These are phyloP conservation scores for Chrysomela aeneicollis DNA, from an alignment of 2,888 invertebrate genomes.

Conservation along the genomic window DNA sequence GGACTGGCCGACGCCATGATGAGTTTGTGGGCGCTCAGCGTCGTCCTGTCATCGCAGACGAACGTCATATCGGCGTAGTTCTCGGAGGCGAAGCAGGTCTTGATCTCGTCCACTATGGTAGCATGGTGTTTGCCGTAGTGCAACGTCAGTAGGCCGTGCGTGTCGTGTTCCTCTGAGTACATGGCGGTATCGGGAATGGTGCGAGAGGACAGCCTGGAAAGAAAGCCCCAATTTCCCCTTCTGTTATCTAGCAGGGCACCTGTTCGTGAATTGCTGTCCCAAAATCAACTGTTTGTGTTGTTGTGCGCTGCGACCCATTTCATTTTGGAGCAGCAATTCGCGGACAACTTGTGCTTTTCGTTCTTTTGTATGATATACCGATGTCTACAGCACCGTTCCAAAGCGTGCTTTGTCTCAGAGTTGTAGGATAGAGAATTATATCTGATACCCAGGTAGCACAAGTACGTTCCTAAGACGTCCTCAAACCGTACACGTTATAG, in stretches of 20 bases:
- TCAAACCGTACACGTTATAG: too few relatives aligned
- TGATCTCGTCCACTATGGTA: conserved; percentile 89
- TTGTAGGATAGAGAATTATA: too few relatives aligned
- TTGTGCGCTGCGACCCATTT: too few relatives aligned
- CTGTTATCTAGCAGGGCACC: background rate
- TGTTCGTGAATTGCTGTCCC: background rate
- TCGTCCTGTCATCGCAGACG: conserved; percentile 84
- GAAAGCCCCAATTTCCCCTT: too few relatives aligned
- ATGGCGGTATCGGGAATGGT: conserved; percentile 61
- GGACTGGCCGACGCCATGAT: conserved; percentile 89
- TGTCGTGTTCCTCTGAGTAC: conserved; percentile 65
- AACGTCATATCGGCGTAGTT: conserved; percentile 87
- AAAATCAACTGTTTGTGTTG: too few relatives aligned
- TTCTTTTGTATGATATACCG: too few relatives aligned
- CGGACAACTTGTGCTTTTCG: too few relatives aligned
- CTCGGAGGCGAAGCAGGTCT: conserved; percentile 86
- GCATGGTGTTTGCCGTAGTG: conserved; percentile 94
- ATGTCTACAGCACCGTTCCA: too few relatives aligned
- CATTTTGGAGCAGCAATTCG: too few relatives aligned
- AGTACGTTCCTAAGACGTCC: too few relatives aligned
- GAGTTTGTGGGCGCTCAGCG: conserved; percentile 82
- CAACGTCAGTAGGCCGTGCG: conserved; percentile 84
- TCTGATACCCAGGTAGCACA: too few relatives aligned
- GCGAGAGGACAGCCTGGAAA: conserved; percentile 53
- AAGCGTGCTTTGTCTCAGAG: too few relatives aligned